These are phyloP conservation scores for Dicyrtomina minuta DNA, from an alignment of 2,888 invertebrate genomes.

Conservation along the genomic window DNA sequence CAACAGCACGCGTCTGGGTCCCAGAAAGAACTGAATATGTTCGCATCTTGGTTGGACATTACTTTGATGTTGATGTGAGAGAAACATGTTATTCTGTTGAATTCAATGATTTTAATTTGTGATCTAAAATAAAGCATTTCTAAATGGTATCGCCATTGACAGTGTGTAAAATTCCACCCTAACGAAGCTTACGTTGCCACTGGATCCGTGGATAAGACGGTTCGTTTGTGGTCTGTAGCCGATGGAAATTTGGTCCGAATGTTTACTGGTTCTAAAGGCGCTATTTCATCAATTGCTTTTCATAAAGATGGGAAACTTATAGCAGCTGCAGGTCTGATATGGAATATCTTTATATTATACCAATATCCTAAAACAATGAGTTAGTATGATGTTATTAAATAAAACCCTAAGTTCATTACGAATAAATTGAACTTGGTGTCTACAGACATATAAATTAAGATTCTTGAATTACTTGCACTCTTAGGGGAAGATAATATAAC, in stretches of 20 bases:
- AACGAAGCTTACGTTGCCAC: slow-evolving; percentile 87
- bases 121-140: neutral
- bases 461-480: neutral
- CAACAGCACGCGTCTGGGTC: slow-evolving; percentile 78
- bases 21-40: slow-evolving; percentile 78
- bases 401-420: neutral
- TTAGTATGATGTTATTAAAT: neutral
- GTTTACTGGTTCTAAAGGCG: slow-evolving; percentile 73
- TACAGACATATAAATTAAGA: neutral
- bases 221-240: slow-evolving; percentile 82
- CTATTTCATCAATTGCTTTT: slow-evolving; percentile 74
- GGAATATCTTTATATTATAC: neutral
- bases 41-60: slow-evolving; percentile 83
- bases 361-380: neutral
- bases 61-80: slow-evolving; percentile 82
- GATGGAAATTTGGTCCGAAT: slow-evolving; percentile 80
- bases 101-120: neutral
- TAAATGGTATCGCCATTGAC: slow-evolving; percentile 45
- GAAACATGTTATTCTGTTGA: slow-evolving; percentile 36
- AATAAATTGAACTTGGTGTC: neutral
- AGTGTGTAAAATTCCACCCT: slow-evolving; percentile 88
- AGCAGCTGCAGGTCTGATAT: slow-evolving; percentile 72
- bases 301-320: slow-evolving; percentile 81
- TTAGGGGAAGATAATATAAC: slow-evolving; percentile 71
- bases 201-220: slow-evolving; percentile 85